phyloP scores from a whole-genome alignment of 2,113 vertebrate genomes.

The Delphinus delphis region DNA sequence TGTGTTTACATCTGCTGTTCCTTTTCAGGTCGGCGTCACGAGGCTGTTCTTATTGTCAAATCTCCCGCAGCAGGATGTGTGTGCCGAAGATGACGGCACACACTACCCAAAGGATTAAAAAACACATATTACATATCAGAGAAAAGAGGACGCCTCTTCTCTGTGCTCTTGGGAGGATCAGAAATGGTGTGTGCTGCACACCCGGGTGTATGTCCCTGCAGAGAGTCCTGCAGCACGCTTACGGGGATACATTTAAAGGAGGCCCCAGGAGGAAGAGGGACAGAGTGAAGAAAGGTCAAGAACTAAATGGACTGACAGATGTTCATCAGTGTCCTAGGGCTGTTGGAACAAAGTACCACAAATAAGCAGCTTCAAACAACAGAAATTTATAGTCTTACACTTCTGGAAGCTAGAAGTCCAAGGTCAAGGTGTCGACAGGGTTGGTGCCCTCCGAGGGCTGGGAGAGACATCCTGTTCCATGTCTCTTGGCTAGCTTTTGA shows the following conservation, averaged over 20 bases:
- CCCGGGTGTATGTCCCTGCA: rapidly evolving
- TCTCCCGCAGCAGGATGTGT: slow-evolving; percentile 60
- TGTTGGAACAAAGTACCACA: not conserved
- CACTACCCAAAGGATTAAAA: not conserved
- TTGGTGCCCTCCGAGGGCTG: not conserved
- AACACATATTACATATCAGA: not conserved
- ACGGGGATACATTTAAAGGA: not conserved
- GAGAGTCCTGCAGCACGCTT: not conserved
- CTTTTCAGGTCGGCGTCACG: slow-evolving; percentile 79
- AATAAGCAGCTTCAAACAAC: not conserved
- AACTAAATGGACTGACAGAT: not conserved
- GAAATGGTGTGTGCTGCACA: not conserved
- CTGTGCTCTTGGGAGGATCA: not conserved
- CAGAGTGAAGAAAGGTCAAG: not conserved
- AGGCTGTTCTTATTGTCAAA: slow-evolving; percentile 76
- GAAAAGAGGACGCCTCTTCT: not conserved
- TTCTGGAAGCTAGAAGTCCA: not conserved
- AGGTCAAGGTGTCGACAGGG: not conserved
- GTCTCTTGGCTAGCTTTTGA: not conserved
- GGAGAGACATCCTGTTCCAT: rapidly evolving
- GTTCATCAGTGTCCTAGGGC: not conserved
- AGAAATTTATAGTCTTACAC: not conserved
- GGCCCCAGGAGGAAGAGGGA: not conserved
- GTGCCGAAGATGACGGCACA: not conserved
- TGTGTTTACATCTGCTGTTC: slow-evolving; percentile 76